Evolutionary conservation across 2,888 invertebrate species (phyloP).

Genomic region (Ptychoptera albimana): DNA sequence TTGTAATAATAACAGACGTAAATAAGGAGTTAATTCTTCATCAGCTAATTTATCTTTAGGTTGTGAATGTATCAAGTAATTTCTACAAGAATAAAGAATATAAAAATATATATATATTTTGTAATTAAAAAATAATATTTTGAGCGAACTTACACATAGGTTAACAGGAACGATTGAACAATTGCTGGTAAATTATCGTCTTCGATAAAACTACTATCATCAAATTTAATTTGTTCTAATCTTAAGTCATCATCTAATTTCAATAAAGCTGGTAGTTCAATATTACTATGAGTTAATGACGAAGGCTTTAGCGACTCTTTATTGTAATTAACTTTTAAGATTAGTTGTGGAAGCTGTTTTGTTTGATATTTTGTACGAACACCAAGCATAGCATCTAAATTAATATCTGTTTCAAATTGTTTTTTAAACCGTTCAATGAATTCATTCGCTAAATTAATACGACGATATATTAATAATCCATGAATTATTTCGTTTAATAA

Average conservation of each 20-base stretch:
- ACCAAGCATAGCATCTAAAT: constrained; percentile 65
- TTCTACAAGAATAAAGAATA: constrained; percentile 29
- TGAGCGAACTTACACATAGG: constrained; percentile 53
- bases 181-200: constrained; percentile 42
- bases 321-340: constrained; percentile 44
- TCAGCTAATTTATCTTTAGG: constrained; percentile 63
- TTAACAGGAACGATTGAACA: constrained; percentile 64
- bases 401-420: constrained; percentile 46
- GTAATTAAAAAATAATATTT: too few species aligned
- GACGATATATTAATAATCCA: constrained; percentile 56
- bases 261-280: constrained; percentile 45
- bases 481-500: constrained; percentile 40
- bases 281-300: constrained; percentile 33
- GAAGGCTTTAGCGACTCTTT: constrained; percentile 31
- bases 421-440: constrained; percentile 47
- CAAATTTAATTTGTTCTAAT: constrained; percentile 59
- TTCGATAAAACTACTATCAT: constrained; percentile 36
- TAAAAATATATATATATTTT: constrained; percentile 1
- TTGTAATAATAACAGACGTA: constrained; percentile 44
- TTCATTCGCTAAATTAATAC: constrained; percentile 51
- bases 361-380: constrained; percentile 82
- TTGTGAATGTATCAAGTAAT: constrained; percentile 51
- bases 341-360: constrained; percentile 66
- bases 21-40: constrained; percentile 71
- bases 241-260: constrained; percentile 75